phyloP scores from a whole-genome alignment of 2,888 invertebrate genomes.

The Pyrrhosoma nymphula region DNA sequence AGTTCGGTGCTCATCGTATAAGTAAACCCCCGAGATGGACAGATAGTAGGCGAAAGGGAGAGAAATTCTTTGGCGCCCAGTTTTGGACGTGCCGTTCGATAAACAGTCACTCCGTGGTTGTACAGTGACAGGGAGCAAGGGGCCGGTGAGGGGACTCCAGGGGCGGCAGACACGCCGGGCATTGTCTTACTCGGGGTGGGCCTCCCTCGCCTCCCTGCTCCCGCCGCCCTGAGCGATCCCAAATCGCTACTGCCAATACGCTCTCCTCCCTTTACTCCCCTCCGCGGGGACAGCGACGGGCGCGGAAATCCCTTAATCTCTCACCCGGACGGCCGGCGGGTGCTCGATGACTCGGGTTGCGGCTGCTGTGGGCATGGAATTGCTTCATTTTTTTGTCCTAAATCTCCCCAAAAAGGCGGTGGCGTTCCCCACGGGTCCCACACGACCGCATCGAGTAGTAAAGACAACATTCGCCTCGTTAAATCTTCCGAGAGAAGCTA shows the following conservation, averaged over 20 bases:
- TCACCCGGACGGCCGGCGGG: background rate
- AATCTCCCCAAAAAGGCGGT: background rate
- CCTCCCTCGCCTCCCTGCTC: background rate
- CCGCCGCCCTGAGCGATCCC: background rate
- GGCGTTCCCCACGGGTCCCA: background rate
- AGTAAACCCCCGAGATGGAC: background rate
- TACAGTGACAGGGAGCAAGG: background rate
- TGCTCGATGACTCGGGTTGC: background rate
- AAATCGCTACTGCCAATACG: background rate
- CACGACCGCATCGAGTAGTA: too few relatives aligned
- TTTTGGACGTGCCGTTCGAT: background rate
- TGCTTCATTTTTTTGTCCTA: background rate
- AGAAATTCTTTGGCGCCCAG: background rate
- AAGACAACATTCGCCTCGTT: too few relatives aligned
- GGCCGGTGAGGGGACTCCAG: background rate
- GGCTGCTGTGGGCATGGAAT: background rate
- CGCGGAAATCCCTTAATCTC: background rate
- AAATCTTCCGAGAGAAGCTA: too few relatives aligned
- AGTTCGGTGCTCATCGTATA: too few relatives aligned
- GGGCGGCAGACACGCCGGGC: background rate
- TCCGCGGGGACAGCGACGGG: background rate
- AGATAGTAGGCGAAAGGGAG: background rate
- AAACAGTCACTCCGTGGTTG: background rate
- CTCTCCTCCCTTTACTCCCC: background rate
- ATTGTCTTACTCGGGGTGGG: background rate